Evolutionary conservation across 2,113 vertebrate species (phyloP).

Genomic region (Toxotes chatareus): DNA sequence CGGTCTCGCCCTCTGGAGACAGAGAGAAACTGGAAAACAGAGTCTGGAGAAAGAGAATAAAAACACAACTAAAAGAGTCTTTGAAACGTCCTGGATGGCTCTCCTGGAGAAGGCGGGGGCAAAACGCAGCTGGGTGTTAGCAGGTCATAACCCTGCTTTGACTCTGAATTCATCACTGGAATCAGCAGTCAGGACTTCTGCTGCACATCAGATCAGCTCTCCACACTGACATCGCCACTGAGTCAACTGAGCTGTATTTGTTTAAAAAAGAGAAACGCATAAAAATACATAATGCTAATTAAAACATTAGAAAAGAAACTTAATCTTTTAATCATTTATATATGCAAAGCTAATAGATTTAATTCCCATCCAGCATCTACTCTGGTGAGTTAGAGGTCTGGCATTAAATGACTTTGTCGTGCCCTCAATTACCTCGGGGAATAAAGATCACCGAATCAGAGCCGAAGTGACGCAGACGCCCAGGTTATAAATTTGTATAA

Average conservation of each 20-base stretch:
- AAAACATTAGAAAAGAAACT: constrained; percentile 15
- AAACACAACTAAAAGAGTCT: constrained; percentile 7
- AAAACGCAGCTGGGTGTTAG: neutral
- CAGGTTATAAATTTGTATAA: constrained; percentile 68
- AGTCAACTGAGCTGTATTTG: neutral
- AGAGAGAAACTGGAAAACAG: neutral
- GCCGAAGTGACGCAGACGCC: constrained; percentile 39
- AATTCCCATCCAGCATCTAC: constrained; percentile 32
- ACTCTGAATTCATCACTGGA: constrained; percentile 13
- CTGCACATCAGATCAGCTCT: neutral
- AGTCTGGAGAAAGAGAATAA: neutral
- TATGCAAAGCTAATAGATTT: constrained; percentile 53
- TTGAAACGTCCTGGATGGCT: neutral
- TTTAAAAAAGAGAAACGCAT: neutral
- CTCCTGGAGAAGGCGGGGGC: neutral
- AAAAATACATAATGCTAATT: neutral
- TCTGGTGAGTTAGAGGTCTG: constrained; percentile 55
- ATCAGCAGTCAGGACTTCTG: neutral
- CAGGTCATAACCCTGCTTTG: neutral
- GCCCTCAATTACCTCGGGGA: constrained; percentile 56
- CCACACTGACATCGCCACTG: too few relatives aligned
- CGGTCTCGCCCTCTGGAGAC: neutral
- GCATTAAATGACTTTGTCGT: constrained; percentile 56
- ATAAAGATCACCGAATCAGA: constrained; percentile 57
- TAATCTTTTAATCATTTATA: constrained; percentile 49